phyloP scores from a whole-genome alignment of 1,140 invertebrate genomes.

The Notospermus geniculatus region DNA sequence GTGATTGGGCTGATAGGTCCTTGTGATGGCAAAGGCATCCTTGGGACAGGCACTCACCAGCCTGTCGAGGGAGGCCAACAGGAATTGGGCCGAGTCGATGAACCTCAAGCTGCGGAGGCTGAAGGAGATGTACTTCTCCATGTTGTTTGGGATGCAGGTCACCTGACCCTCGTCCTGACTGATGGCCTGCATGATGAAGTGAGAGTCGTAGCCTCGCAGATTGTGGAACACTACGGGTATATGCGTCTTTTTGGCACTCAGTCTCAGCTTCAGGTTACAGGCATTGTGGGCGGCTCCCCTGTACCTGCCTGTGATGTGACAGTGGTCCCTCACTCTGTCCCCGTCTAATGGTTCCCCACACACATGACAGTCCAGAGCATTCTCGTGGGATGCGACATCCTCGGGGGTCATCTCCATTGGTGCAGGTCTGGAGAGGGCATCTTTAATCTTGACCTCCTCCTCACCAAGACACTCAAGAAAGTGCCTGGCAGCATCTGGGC shows the following conservation, averaged over 20 bases:
- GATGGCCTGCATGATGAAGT: constrained; percentile 44
- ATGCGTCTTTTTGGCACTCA: constrained; percentile 7
- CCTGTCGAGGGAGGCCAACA: neutral
- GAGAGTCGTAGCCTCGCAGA: constrained; percentile 48
- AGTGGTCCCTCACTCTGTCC: neutral
- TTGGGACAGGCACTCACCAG: neutral
- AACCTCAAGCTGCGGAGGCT: constrained; percentile 7
- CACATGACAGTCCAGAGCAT: neutral
- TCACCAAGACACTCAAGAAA: neutral
- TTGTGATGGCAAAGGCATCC: neutral
- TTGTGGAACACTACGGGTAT: constrained; percentile 55
- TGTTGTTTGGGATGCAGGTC: constrained; percentile 45
- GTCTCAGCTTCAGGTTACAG: neutral
- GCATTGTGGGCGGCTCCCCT: neutral
- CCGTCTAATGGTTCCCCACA: neutral
- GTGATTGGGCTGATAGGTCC: neutral
- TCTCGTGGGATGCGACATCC: neutral
- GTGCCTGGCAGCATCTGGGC: constrained; percentile 7
- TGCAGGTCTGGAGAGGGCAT: neutral
- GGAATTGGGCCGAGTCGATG: neutral
- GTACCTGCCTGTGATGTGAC: neutral
- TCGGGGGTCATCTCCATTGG: constrained; percentile 5
- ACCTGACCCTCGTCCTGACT: constrained; percentile 34
- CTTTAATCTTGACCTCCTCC: constrained; percentile 5
- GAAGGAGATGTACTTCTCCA: constrained; percentile 43